Evolutionary conservation across 2,113 vertebrate species (phyloP).

Genomic region (Lampris megalopsis): DNA sequence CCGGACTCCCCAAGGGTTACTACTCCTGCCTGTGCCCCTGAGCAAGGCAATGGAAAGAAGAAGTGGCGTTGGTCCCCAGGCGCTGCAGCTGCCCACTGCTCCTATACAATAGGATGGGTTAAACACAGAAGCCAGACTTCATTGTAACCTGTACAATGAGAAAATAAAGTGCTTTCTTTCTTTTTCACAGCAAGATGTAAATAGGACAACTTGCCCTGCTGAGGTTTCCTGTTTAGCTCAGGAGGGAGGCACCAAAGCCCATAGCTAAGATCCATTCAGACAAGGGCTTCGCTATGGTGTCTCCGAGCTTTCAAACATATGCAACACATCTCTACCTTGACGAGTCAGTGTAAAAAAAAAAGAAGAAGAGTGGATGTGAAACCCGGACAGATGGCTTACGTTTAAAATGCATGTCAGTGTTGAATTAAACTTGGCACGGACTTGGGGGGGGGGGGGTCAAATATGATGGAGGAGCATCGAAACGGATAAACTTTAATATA

Average conservation of each 20-base stretch:
- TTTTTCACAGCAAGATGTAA: no score
- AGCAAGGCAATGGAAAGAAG: no score
- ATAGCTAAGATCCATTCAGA: background rate
- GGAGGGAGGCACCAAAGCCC: slow-evolving; percentile 15
- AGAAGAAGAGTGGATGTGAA: slow-evolving; percentile 11
- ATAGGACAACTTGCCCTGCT: background rate
- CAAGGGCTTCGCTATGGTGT: background rate
- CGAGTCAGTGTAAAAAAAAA: slow-evolving; percentile 30
- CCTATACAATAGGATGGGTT: no score
- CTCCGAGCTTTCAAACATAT: slow-evolving; percentile 31
- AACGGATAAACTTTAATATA: background rate
- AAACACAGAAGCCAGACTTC: no score
- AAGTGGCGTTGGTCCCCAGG: no score
- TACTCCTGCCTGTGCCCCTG: no score
- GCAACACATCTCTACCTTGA: slow-evolving; percentile 39
- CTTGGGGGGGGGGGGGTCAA: background rate
- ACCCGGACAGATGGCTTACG: slow-evolving; percentile 31
- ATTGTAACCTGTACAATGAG: no score
- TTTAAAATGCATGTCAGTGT: slow-evolving; percentile 26
- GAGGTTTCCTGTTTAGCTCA: slow-evolving; percentile 29
- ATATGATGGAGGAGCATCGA: slow-evolving; percentile 13
- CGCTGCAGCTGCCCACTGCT: no score
- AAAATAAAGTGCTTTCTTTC: no score
- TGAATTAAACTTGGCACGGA: slow-evolving; percentile 11
- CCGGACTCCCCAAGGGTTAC: no score